phyloP scores from a whole-genome alignment of 2,797 vertebrate genomes.

The Siniperca obscura region DNA sequence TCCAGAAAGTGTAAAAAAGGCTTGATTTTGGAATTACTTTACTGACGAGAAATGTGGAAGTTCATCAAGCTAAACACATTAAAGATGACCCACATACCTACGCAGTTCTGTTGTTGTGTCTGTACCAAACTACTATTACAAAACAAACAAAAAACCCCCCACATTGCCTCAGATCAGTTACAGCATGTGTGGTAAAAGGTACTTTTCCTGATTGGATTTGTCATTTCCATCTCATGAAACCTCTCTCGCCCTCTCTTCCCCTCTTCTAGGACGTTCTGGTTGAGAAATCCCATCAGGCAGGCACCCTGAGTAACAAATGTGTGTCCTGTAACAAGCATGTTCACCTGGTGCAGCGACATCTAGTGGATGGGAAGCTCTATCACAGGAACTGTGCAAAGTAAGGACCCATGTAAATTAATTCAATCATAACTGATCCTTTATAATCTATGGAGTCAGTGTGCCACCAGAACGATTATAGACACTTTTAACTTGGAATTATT shows the following conservation, averaged over 20 bases:
- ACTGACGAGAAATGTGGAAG: neutral
- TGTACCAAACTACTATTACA: neutral
- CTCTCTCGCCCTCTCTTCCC: neutral
- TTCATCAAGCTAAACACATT: neutral
- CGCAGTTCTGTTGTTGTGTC: neutral
- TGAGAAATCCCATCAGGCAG: constrained; percentile 71
- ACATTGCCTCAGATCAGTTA: neutral
- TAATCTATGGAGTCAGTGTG: neutral
- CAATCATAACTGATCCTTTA: neutral
- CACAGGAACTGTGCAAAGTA: constrained; percentile 97
- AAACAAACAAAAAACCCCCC: neutral
- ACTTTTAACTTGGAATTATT: neutral
- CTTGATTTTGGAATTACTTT: neutral
- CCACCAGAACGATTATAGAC: neutral
- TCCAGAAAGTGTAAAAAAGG: neutral
- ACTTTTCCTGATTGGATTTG: neutral
- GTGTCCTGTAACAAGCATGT: constrained; percentile 88
- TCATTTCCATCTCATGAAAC: neutral
- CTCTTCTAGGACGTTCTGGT: constrained; percentile 57
- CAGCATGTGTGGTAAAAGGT: neutral
- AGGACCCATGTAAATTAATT: neutral
- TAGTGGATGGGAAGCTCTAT: constrained; percentile 94
- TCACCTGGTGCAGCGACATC: constrained; percentile 95
- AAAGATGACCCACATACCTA: neutral
- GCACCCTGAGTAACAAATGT: constrained; percentile 86